Evolutionary conservation across 2,888 invertebrate genomes (phyloP).

Genomic region (Diabrotica balteata): DNA sequence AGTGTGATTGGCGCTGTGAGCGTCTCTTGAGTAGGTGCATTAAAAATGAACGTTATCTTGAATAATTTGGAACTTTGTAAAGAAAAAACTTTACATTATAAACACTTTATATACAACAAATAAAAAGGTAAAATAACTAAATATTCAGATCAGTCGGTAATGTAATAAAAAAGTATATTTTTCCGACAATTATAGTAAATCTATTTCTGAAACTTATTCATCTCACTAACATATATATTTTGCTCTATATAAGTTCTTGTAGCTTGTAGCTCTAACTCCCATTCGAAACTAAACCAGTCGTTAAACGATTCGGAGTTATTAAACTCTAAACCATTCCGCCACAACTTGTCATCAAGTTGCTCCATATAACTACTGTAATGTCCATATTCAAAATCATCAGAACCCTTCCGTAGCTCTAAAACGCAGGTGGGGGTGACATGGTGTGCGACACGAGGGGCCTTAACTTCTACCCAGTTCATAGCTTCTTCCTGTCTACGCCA

Average conservation of each 20-base stretch:
- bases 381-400: neutral
- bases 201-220: constrained; percentile 46
- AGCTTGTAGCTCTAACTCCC: constrained; percentile 52
- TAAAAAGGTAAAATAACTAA: too few species aligned
- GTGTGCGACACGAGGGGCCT: constrained; percentile 11
- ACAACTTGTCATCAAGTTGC: constrained; percentile 49
- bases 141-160: too few species aligned
- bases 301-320: constrained; percentile 50
- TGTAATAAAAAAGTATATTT: too few species aligned
- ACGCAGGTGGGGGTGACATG: constrained; percentile 6
- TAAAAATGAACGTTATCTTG: too few species aligned
- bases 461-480: constrained; percentile 46
- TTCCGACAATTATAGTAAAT: too few species aligned
- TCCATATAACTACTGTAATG: constrained; percentile 44
- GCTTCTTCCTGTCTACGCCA: constrained; percentile 7
- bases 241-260: constrained; percentile 56
- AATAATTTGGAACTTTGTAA: too few species aligned
- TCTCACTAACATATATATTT: constrained; percentile 56
- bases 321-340: constrained; percentile 49
- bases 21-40: too few species aligned
- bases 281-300: constrained; percentile 52
- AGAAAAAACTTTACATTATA: too few species aligned
- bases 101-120: too few species aligned
- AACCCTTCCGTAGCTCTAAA: constrained; percentile 1
- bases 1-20: too few species aligned